phyloP scores from a whole-genome alignment of 2,888 invertebrate genomes.

The Hirtodrosophila histrioides region DNA sequence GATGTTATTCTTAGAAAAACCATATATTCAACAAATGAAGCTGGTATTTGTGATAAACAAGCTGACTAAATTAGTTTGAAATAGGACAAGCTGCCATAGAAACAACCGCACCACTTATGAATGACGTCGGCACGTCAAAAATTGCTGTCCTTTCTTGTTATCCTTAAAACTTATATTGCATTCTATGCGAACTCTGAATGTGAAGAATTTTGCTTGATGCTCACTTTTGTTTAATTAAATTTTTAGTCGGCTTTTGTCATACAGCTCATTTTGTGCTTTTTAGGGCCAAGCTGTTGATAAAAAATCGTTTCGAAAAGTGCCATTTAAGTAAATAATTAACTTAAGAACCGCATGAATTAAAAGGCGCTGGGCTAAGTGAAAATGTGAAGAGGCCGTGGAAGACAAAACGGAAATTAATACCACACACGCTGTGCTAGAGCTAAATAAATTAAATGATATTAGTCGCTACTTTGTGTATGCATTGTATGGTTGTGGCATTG shows the following conservation, averaged over 20 bases:
- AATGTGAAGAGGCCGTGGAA: conserved; percentile 20
- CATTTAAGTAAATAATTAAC: conserved; percentile 62
- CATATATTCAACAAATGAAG: too few species aligned
- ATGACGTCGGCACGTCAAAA: too few species aligned
- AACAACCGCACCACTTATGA: too few species aligned
- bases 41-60: too few species aligned
- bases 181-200: background rate
- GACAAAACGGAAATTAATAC: conserved; percentile 67
- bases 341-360: conserved; percentile 56
- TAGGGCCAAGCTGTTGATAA: conserved; percentile 4
- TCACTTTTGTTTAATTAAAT: conserved; percentile 41
- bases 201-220: background rate
- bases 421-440: conserved; percentile 41
- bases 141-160: too few species aligned
- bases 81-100: too few species aligned
- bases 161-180: background rate
- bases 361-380: conserved; percentile 34
- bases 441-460: conserved; percentile 71
- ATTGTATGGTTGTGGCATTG: conserved; percentile 37
- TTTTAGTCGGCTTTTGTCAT: conserved; percentile 13
- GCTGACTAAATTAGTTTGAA: too few species aligned
- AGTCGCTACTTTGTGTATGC: conserved; percentile 55
- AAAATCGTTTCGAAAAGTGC: conserved; percentile 39
- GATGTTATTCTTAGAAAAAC: too few species aligned
- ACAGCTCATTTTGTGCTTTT: conserved; percentile 11